phyloP scores from a whole-genome alignment of 2,113 vertebrate species.

The Ciconia stormi region DNA sequence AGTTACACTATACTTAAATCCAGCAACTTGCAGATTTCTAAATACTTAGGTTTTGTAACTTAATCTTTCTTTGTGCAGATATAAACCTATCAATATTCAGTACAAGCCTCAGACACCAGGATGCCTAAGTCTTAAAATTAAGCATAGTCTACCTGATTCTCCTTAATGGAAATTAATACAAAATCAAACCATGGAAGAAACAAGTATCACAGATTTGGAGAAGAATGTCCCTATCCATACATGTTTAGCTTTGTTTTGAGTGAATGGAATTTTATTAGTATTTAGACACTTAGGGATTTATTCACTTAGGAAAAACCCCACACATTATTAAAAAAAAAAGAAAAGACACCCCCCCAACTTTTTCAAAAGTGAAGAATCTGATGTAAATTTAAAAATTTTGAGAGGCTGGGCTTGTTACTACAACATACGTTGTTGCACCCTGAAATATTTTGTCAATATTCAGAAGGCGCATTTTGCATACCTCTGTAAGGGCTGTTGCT shows the following conservation, averaged over 20 bases:
- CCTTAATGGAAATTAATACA: background rate
- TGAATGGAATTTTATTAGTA: background rate
- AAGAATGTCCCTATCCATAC: background rate
- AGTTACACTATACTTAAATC: background rate
- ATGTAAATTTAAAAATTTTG: background rate
- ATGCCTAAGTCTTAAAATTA: background rate
- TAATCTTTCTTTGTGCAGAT: background rate
- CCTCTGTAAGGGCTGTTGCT: background rate
- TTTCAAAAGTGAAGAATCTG: background rate
- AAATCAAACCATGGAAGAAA: background rate
- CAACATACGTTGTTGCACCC: accelerated
- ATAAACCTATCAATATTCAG: background rate
- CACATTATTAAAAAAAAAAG: background rate
- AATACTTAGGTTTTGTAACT: background rate
- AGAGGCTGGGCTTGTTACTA: background rate
- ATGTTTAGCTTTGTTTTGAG: background rate
- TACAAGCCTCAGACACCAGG: background rate
- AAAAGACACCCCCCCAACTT: accelerated
- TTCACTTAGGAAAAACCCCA: accelerated
- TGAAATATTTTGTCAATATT: background rate
- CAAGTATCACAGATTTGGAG: background rate
- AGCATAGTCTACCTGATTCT: background rate
- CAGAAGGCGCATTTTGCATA: background rate
- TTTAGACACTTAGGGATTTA: background rate
- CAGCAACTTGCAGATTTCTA: background rate